Evolutionary conservation across 2,797 vertebrate genomes (phyloP).

Genomic region (Lutra lutra): DNA sequence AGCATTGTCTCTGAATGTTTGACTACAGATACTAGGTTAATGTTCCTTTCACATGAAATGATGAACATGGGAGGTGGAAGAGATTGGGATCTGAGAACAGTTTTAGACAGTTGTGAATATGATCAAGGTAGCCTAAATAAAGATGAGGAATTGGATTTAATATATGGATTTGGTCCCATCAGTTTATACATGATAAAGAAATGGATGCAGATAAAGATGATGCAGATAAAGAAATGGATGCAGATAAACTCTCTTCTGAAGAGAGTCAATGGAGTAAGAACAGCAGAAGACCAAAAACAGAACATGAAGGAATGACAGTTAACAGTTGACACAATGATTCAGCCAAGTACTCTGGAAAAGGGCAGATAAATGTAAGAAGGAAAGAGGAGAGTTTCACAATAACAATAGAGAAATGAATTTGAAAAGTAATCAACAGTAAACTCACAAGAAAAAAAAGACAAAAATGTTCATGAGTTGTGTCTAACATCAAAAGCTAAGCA

Average conservation of each 20-base stretch:
- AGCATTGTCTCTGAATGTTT: background rate
- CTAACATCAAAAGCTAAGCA: background rate
- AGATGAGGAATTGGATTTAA: background rate
- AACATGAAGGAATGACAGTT: background rate
- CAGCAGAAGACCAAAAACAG: background rate
- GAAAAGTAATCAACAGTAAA: background rate
- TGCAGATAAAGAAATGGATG: background rate
- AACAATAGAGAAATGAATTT: background rate
- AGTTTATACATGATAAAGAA: background rate
- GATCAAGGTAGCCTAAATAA: background rate
- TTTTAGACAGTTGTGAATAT: background rate
- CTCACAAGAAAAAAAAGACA: background rate
- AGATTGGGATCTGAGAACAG: background rate
- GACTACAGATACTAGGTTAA: background rate
- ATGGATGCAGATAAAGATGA: background rate
- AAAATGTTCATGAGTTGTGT: background rate
- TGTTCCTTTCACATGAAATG: background rate
- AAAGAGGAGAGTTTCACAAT: background rate
- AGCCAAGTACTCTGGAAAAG: background rate
- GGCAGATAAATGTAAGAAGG: background rate
- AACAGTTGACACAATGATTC: background rate
- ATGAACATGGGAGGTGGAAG: background rate
- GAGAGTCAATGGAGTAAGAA: background rate
- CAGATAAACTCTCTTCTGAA: background rate
- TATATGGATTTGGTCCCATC: background rate